Conservation (phyloP, 1,140 invertebrate genomes). For the Zaprionus africanus region DNA sequence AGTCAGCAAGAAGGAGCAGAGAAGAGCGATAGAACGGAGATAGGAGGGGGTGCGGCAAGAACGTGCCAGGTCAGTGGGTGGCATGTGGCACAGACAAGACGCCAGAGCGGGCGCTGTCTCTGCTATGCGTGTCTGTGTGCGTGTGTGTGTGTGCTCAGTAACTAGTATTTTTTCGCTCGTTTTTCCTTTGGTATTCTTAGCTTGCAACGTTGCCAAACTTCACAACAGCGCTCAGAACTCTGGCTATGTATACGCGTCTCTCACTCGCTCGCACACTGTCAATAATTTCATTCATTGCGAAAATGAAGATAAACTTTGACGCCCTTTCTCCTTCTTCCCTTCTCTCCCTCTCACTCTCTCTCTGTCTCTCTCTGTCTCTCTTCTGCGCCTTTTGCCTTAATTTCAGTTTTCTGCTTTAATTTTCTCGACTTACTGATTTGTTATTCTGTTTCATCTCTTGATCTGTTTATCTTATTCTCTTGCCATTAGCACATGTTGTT, state of each 20-base stretch:
- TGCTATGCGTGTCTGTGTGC: conserved; percentile 15
- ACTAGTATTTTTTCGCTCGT: conserved; percentile 77
- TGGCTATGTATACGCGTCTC: conserved; percentile 22
- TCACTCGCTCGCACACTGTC: conserved; percentile 28
- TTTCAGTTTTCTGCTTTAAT: conserved; percentile 41
- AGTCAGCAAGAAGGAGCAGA: conserved; percentile 30
- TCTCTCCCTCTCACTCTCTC: too few relatives aligned
- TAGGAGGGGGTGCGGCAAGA: not conserved
- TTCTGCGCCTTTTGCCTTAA: conserved; percentile 35
- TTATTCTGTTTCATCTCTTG: conserved; percentile 12
- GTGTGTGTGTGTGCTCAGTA: conserved; percentile 51
- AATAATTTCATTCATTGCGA: conserved; percentile 73
- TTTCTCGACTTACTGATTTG: conserved; percentile 18
- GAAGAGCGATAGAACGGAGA: not conserved
- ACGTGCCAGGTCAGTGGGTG: conserved; percentile 81
- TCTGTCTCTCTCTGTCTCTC: not conserved
- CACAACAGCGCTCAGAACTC: conserved; percentile 34
- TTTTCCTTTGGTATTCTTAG: conserved; percentile 75
- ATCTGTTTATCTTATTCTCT: conserved; percentile 23
- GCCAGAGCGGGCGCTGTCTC: conserved; percentile 18
- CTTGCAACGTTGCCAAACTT: conserved; percentile 66
- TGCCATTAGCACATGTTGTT: conserved; percentile 25
- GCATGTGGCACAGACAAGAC: conserved; percentile 58
- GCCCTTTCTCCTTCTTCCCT: not conserved
- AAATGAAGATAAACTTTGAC: conserved; percentile 54